Conservation (phyloP, 2,888 invertebrate genomes). For the Tenthredo notha region DNA sequence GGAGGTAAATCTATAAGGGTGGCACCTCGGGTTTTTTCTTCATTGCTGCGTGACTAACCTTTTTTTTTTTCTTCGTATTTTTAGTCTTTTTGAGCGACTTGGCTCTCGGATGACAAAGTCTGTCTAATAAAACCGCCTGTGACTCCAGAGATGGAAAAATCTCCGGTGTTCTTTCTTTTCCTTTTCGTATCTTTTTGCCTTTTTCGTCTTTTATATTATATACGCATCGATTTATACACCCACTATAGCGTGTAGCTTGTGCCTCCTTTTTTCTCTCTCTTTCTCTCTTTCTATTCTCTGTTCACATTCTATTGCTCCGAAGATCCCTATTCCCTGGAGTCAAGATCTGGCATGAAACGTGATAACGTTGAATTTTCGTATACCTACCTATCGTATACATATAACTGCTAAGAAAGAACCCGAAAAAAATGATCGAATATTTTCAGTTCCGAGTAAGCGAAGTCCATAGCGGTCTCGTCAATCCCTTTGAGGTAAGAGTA, state of each 20-base stretch:
- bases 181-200: not conserved
- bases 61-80: not conserved
- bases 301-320: slow-evolving; percentile 45
- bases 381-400: not conserved
- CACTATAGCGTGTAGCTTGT: not conserved
- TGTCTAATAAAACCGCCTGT: slow-evolving; percentile 52
- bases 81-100: slow-evolving; percentile 59
- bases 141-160: slow-evolving; percentile 54
- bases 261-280: slow-evolving; percentile 6
- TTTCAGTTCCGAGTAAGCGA: not conserved
- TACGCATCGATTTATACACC: slow-evolving; percentile 35
- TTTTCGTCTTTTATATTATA: not conserved
- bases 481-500: not conserved
- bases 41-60: slow-evolving; percentile 46
- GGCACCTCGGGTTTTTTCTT: slow-evolving; percentile 56
- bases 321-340: slow-evolving; percentile 37
- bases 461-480: not conserved
- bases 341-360: slow-evolving; percentile 54
- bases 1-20: slow-evolving; percentile 10
- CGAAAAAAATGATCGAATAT: not conserved
- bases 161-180: slow-evolving; percentile 5
- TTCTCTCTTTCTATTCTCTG: slow-evolving; percentile 36
- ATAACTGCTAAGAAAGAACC: not conserved
- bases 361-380: slow-evolving; percentile 26
- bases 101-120: slow-evolving; percentile 25